These are phyloP conservation scores for Amphiprion ocellaris DNA, from an alignment of 2,113 vertebrate genomes.

Conservation along the genomic window DNA sequence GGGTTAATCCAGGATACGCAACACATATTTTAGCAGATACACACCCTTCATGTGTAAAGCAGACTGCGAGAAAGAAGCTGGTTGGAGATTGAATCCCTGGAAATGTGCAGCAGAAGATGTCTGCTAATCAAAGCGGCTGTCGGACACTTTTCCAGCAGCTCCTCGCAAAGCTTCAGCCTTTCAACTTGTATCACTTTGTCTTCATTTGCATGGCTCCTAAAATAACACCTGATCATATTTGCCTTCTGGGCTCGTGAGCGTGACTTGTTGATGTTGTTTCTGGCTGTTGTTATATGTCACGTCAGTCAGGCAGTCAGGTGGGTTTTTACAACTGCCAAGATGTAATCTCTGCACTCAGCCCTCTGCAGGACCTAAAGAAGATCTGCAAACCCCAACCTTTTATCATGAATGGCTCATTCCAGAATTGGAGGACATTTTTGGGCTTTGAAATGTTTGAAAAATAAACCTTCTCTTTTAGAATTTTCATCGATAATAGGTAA, in stretches of 20 bases:
- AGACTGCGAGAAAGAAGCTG: not conserved
- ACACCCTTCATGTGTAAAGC: too few relatives aligned
- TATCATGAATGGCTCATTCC: too few relatives aligned
- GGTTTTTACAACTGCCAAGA: slow-evolving; percentile 63
- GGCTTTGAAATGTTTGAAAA: too few relatives aligned
- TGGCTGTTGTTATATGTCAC: slow-evolving; percentile 60
- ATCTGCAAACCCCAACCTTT: not conserved
- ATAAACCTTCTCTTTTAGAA: too few relatives aligned
- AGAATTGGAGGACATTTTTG: too few relatives aligned
- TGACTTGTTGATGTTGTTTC: slow-evolving; percentile 60
- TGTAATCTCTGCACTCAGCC: slow-evolving; percentile 32
- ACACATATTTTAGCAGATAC: not conserved
- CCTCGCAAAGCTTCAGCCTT: not conserved
- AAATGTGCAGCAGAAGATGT: not conserved
- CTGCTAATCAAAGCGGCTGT: not conserved
- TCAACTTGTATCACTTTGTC: slow-evolving; percentile 63
- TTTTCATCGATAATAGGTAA: too few relatives aligned
- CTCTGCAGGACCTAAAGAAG: not conserved
- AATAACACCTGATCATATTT: slow-evolving; percentile 67
- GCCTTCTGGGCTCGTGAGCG: slow-evolving; percentile 56
- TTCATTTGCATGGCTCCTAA: slow-evolving; percentile 68
- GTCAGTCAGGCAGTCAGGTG: slow-evolving; percentile 50
- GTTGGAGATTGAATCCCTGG: too few relatives aligned
- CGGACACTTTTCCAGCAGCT: slow-evolving; percentile 9
- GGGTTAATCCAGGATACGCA: slow-evolving; percentile 39